These are phyloP conservation scores for Polylopha cassiicola DNA, from an alignment of 2,888 invertebrate genomes.

Conservation along the genomic window DNA sequence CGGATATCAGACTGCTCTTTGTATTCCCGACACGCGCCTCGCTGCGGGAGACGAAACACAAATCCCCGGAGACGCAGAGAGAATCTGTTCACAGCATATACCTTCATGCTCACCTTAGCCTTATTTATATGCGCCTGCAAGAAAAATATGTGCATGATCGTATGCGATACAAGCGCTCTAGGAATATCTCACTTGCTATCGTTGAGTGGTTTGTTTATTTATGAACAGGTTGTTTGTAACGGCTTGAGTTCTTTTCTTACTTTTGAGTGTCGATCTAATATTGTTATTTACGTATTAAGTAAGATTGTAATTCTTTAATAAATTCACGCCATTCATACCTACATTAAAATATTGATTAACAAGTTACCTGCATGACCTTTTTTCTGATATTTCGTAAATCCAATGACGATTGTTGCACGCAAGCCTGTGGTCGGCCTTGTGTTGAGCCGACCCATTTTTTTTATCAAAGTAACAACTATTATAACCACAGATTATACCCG, in stretches of 20 bases:
- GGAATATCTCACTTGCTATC: slow-evolving; percentile 4
- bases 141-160: slow-evolving; percentile 54
- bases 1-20: slow-evolving; percentile 36
- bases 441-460: no score
- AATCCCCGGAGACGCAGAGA: slow-evolving; percentile 56
- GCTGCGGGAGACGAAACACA: slow-evolving; percentile 66
- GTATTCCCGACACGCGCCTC: slow-evolving; percentile 64
- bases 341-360: no score
- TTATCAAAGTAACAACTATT: no score
- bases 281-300: no score
- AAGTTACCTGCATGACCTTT: no score
- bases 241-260: slow-evolving; percentile 1
- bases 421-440: no score
- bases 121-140: slow-evolving; percentile 62
- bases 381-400: no score
- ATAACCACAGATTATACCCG: no score
- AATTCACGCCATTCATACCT: no score
- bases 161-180: slow-evolving; percentile 25
- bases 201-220: slow-evolving; percentile 10
- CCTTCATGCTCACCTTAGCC: slow-evolving; percentile 55
- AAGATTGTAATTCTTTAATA: no score
- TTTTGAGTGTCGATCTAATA: no score
- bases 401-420: no score
- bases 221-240: slow-evolving; percentile 1
- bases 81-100: slow-evolving; percentile 59